A percentile compares a stretch with the other conserved stretches of the same genome.
Conservation (phyloP, 2,888 invertebrate genomes). For the Papilio protenor region DNA sequence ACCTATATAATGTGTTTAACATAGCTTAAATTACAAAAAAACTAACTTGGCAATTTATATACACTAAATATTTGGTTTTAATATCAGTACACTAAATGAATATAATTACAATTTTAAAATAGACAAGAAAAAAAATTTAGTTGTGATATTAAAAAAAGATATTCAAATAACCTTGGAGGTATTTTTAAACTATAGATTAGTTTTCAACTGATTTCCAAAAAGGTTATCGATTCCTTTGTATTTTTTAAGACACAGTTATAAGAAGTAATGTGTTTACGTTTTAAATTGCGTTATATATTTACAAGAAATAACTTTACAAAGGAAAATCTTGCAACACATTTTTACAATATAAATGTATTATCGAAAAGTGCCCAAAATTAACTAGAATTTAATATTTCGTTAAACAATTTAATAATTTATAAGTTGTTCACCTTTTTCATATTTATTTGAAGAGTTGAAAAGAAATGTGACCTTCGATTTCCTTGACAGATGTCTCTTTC, state of each 20-base stretch:
- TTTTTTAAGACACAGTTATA: background rate
- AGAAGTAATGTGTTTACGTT: background rate
- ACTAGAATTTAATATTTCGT: too few relatives aligned
- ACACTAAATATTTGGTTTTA: conserved; percentile 66
- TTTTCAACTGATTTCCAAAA: too few relatives aligned
- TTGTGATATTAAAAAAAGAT: background rate
- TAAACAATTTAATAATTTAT: too few relatives aligned
- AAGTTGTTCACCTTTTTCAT: too few relatives aligned
- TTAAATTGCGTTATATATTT: conserved; percentile 8
- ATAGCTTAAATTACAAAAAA: conserved; percentile 48
- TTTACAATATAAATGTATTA: background rate
- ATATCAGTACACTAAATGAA: conserved; percentile 48
- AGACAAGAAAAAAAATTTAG: background rate
- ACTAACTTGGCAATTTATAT: conserved; percentile 53
- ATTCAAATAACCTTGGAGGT: background rate
- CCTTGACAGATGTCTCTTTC: too few relatives aligned
- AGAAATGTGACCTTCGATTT: too few relatives aligned
- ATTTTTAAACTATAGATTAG: conserved; percentile 1
- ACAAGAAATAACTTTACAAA: conserved; percentile 1
- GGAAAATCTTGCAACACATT: too few relatives aligned
- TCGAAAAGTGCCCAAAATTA: background rate
- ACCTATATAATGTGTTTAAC: conserved; percentile 6
- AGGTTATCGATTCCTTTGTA: too few relatives aligned
- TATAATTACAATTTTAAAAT: background rate
- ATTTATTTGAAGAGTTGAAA: too few relatives aligned